Conservation (phyloP, 2,888 invertebrate species). For the Mimumesa dahlbomi region DNA sequence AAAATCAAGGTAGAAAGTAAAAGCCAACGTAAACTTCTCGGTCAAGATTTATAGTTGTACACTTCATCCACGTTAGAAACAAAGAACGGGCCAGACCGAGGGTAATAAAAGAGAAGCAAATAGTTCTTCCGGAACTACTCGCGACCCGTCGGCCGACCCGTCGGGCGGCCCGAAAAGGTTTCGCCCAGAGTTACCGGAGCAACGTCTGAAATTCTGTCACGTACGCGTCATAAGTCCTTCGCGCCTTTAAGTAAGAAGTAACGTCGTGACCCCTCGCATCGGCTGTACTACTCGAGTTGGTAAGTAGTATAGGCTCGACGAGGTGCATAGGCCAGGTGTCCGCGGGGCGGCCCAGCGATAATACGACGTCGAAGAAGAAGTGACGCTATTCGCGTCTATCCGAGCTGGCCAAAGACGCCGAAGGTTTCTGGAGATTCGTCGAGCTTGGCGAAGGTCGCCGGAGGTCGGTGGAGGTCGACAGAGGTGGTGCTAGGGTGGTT, state of each 20-base stretch:
- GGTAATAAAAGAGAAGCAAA: background rate
- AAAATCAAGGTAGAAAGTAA: too few relatives aligned
- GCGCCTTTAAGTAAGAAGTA: slow-evolving; percentile 75
- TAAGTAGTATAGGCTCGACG: slow-evolving; percentile 67
- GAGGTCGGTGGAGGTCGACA: slow-evolving; percentile 26
- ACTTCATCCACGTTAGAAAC: too few relatives aligned
- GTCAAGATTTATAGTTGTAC: too few relatives aligned
- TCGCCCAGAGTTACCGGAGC: slow-evolving; percentile 13
- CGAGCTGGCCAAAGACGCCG: slow-evolving; percentile 22
- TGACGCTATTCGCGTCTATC: background rate
- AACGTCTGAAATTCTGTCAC: slow-evolving; percentile 76
- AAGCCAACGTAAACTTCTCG: too few relatives aligned
- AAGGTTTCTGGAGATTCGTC: slow-evolving; percentile 19
- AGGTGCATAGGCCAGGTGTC: slow-evolving; percentile 6
- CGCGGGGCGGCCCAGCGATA: background rate
- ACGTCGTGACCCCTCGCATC: slow-evolving; percentile 40
- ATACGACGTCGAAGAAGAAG: slow-evolving; percentile 10
- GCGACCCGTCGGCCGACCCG: slow-evolving; percentile 12
- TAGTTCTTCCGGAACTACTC: slow-evolving; percentile 5
- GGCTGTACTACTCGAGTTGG: slow-evolving; percentile 45
- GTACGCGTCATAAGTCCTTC: slow-evolving; percentile 76
- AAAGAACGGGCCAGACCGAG: background rate
- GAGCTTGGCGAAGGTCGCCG: slow-evolving; percentile 1
- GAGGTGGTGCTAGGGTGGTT: slow-evolving; percentile 36
- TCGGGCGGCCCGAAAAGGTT: slow-evolving; percentile 26